Percentiles rank a stretch among this genome's conserved stretches.
phyloP scores from a whole-genome alignment of 2,797 vertebrate genomes.

The Eidolon dupreanum region DNA sequence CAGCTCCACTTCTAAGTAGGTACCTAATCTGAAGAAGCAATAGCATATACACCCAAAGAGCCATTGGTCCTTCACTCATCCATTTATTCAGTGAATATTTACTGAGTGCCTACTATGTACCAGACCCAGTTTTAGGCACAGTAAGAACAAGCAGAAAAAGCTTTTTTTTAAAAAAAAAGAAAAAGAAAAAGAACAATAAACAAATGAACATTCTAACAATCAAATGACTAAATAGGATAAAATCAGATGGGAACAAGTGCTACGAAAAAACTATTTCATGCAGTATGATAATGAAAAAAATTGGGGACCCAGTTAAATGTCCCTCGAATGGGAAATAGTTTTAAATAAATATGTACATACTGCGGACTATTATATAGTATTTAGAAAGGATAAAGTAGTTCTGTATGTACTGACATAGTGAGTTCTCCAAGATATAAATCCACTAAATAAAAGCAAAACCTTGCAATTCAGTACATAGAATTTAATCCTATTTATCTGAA shows the following conservation, averaged over 20 bases:
- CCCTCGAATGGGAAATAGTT: not conserved
- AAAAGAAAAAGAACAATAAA: not conserved
- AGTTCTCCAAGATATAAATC: constrained; percentile 14
- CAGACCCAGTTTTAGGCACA: not conserved
- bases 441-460: not conserved
- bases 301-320: not conserved
- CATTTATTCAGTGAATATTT: not conserved
- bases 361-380: not conserved
- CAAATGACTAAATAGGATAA: not conserved
- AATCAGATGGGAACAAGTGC: not conserved
- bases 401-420: not conserved
- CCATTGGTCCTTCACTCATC: not conserved
- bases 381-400: not conserved
- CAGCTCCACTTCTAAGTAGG: not conserved
- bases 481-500: not conserved
- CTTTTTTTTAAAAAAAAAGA: not conserved
- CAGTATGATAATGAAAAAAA: not conserved
- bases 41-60: not conserved
- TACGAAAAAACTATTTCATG: not conserved
- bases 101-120: not conserved
- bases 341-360: not conserved
- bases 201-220: not conserved
- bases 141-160: not conserved
- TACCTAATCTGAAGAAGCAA: not conserved
- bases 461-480: not conserved